Base-by-base conservation (phyloP, 2,888 invertebrate species). In the Salticus scenicus region DNA sequence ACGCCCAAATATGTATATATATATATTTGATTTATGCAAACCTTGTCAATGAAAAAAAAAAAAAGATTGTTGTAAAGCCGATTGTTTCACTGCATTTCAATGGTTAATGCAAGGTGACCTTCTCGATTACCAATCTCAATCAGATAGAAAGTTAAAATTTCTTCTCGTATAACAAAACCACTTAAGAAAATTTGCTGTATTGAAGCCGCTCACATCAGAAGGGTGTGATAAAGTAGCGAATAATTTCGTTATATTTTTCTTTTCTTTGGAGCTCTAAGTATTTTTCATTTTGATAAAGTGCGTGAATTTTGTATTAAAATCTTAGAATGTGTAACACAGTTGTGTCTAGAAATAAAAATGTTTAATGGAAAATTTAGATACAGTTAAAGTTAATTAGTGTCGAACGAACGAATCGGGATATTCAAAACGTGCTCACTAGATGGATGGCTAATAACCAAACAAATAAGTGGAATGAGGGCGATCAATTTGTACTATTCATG, bases 91-190 rank as follows among this genome's bases (percentile, higher is more conserved):
- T 64, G 47, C 66, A 80, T 72, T 66, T 69, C 41, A 78, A 63
- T 74, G 33, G 64, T 28, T 51, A 73, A 69, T 78, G 67, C 63
- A 78, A 89, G 73, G 87, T 89, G n/a, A 88, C 89, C 79, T 77
- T 89, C 30, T 89, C 42, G 88, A 88, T 74, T 4, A 80, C 41
- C 88, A 89, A 64, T 74, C 78, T 67, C 76, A 87, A 73, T 80
- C 82, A 27, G 89, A 88, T 87, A 78, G 87, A 69, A n/a, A n/a
- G n/a, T n/a, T n/a, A n/a, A n/a, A n/a, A n/a, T n/a, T n/a, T n/a
- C n/a, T n/a, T n/a, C n/a, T n/a, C n/a, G n/a, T n/a, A 10, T 37
- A 37, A 4, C 37, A 37, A 37, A 10, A 37, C 37, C 37, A 10
- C 37, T 37, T 7, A 37, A 37, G 10, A 37, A 37, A 37, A 10